Percentiles rank a stretch among this genome's conserved stretches.
Conservation (phyloP, 2,888 invertebrate genomes). For the Dascillus cervinus region DNA sequence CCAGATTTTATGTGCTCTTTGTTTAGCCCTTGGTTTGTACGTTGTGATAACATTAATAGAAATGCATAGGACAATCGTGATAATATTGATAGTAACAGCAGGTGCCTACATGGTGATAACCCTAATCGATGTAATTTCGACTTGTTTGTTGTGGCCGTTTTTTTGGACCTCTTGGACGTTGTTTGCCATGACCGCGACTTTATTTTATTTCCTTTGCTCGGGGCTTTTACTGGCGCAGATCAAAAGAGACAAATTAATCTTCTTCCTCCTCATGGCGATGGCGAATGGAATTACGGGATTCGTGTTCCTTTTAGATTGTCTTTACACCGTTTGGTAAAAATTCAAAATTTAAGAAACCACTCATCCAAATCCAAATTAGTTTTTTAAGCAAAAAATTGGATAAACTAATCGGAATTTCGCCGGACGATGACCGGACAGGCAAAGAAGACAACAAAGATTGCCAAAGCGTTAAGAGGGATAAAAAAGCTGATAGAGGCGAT, state of each 20-base stretch:
- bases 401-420: too few species aligned
- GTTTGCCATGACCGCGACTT: constrained; percentile 13
- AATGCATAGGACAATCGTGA: constrained; percentile 1
- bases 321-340: constrained; percentile 17
- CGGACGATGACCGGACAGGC: too few species aligned
- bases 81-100: constrained; percentile 1
- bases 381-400: too few species aligned
- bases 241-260: not conserved
- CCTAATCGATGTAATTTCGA: constrained; percentile 13
- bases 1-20: too few species aligned
- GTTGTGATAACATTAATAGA: too few species aligned
- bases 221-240: constrained; percentile 9
- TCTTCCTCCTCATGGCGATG: constrained; percentile 2
- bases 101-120: constrained; percentile 12
- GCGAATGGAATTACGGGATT: constrained; percentile 8
- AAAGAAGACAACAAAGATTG: too few species aligned
- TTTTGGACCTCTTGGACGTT: constrained; percentile 21
- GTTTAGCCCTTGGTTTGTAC: too few species aligned
- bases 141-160: constrained; percentile 12
- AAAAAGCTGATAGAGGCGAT: too few species aligned
- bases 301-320: constrained; percentile 14
- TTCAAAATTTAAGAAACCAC: too few species aligned
- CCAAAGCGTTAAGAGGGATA: too few species aligned
- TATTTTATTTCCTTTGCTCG: constrained; percentile 14
- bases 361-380: too few species aligned